Evolutionary conservation across 2,888 invertebrate species (phyloP).

Genomic region (Polietes domitor): DNA sequence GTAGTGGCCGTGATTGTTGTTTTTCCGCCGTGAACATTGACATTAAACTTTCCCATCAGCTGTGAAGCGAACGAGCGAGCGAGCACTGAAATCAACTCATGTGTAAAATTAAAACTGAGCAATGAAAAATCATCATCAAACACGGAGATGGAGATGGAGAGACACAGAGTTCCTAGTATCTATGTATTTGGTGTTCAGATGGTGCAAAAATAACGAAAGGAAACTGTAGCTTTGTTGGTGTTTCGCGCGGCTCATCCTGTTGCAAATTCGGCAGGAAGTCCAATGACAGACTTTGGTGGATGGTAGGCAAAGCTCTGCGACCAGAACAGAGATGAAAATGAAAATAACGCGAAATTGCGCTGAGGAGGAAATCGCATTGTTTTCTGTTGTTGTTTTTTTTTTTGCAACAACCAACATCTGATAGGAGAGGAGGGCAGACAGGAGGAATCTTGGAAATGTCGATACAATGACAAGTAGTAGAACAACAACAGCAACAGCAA

Average conservation of each 20-base stretch:
- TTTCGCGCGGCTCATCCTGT: background rate
- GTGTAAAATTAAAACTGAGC: constrained; percentile 80
- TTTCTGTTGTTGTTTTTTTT: too few species aligned
- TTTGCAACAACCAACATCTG: background rate
- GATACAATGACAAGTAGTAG: constrained; percentile 64
- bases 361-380: constrained; percentile 19
- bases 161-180: background rate
- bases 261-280: constrained; percentile 31
- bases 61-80: constrained; percentile 67
- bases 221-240: constrained; percentile 39
- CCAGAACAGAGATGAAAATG: constrained; percentile 14
- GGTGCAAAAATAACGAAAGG: constrained; percentile 42
- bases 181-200: constrained; percentile 12
- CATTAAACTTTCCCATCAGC: constrained; percentile 72
- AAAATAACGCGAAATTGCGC: constrained; percentile 30
- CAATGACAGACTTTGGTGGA: constrained; percentile 25
- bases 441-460: constrained; percentile 55
- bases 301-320: constrained; percentile 34
- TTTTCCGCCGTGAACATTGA: constrained; percentile 56
- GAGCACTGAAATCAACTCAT: constrained; percentile 76
- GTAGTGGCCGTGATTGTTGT: constrained; percentile 19
- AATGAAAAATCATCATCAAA: constrained; percentile 79
- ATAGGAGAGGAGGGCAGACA: background rate
- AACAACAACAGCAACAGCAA: constrained; percentile 32
- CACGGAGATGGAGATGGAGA: background rate